Conservation (phyloP, 2,888 invertebrate genomes). For the Idaea straminata region DNA sequence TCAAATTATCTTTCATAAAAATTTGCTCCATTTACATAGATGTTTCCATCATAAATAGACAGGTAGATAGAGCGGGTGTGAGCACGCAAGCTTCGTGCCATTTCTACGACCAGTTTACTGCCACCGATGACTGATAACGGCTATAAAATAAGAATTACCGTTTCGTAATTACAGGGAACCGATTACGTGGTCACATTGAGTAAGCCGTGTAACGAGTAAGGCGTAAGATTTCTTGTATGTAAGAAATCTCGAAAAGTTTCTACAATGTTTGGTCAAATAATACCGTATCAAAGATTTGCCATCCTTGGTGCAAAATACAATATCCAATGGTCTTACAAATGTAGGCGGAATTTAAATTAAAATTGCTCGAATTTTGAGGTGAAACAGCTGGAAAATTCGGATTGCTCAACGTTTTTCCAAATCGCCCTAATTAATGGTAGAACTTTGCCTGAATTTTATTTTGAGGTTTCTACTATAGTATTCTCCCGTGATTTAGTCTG, state of each 20-base stretch:
- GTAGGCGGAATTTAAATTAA: neutral
- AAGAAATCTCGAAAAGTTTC: neutral
- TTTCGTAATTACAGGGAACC: conserved; percentile 26
- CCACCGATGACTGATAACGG: conserved; percentile 31
- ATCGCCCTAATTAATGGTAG: neutral
- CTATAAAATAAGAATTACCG: conserved; percentile 32
- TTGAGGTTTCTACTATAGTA: neutral
- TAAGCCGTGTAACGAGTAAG: conserved; percentile 2
- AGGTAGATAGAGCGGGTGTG: neutral
- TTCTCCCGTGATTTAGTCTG: neutral
- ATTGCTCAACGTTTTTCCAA: neutral
- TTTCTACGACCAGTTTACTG: conserved; percentile 23
- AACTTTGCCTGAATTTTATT: neutral
- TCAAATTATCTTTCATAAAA: neutral
- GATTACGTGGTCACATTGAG: conserved; percentile 20
- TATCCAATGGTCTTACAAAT: neutral
- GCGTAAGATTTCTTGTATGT: neutral
- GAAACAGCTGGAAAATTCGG: neutral
- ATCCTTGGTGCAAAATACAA: neutral
- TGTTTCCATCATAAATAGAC: neutral
- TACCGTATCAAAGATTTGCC: too few relatives aligned
- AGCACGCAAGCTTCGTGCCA: conserved; percentile 7
- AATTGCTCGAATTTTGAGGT: neutral
- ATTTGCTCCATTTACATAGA: neutral
- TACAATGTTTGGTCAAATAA: neutral